phyloP scores from a whole-genome alignment of 1,140 invertebrate species.

The Listronotus oregonensis region DNA sequence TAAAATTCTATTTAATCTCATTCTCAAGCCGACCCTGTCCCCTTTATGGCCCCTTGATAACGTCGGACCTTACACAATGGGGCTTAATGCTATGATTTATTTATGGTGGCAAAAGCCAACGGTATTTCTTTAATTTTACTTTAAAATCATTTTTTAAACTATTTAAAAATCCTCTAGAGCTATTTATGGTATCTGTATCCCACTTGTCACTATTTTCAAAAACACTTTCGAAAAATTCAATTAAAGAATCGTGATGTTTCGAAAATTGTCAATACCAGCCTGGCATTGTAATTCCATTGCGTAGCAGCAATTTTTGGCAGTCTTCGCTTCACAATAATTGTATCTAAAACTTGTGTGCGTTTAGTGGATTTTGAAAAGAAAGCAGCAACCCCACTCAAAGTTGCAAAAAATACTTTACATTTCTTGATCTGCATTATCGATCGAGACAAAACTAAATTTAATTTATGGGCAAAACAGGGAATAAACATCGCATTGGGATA shows the following conservation, averaged over 20 bases:
- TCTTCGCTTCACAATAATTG: background rate
- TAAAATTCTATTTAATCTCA: no score
- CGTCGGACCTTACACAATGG: no score
- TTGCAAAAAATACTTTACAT: constrained; percentile 1
- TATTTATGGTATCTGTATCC: background rate
- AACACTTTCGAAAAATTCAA: background rate
- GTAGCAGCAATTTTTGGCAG: background rate
- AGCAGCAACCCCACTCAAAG: constrained; percentile 13
- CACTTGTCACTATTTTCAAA: background rate
- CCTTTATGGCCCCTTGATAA: no score
- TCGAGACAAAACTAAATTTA: constrained; percentile 34
- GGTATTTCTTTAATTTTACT: no score
- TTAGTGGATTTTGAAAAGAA: constrained; percentile 39
- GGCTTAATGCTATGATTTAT: no score
- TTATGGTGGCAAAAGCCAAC: no score
- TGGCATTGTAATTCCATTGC: background rate
- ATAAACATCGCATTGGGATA: constrained; percentile 31
- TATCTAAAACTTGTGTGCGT: background rate
- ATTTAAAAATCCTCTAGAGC: no score
- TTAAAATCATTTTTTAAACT: no score
- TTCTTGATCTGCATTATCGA: constrained; percentile 28
- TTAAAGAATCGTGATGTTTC: background rate
- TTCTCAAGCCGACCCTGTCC: no score
- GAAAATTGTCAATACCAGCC: background rate
- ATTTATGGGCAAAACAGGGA: constrained; percentile 37